phyloP scores from a whole-genome alignment of 2,888 invertebrate species.

The Mayetiola destructor region DNA sequence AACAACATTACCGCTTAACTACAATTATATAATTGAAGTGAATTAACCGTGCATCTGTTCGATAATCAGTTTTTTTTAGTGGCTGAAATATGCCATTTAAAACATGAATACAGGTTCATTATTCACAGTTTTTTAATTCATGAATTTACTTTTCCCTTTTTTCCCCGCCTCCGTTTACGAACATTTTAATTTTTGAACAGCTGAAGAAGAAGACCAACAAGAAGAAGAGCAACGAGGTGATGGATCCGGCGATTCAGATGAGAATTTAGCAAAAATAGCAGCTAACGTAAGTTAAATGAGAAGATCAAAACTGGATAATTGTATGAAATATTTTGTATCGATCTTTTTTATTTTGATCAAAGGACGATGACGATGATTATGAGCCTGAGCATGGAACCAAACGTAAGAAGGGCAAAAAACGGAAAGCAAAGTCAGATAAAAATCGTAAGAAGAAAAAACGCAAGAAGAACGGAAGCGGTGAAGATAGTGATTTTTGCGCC shows the following conservation, averaged over 20 bases:
- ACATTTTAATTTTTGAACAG: no score
- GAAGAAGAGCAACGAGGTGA: constrained; percentile 14
- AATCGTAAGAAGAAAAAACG: constrained; percentile 82
- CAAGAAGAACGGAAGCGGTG: constrained; percentile 80
- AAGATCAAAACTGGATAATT: no score
- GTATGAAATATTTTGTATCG: no score
- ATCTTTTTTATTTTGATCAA: neutral
- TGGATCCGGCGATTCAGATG: constrained; percentile 16
- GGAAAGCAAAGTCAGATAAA: constrained; percentile 80
- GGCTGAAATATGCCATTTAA: no score
- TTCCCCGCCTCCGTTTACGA: no score
- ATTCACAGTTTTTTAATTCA: no score
- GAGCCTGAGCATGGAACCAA: constrained; percentile 71
- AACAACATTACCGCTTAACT: no score
- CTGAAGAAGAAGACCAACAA: constrained; percentile 16
- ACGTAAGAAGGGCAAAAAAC: constrained; percentile 87
- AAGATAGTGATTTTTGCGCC: constrained; percentile 64
- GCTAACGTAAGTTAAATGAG: constrained; percentile 13
- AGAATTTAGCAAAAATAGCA: constrained; percentile 16
- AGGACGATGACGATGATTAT: constrained; percentile 77
- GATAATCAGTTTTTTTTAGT: no score
- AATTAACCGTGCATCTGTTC: no score
- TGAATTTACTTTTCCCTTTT: no score
- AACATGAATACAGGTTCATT: no score
- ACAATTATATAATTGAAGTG: no score